Base-by-base conservation (phyloP, 1,140 invertebrate genomes). In the Coelopa frigida region DNA sequence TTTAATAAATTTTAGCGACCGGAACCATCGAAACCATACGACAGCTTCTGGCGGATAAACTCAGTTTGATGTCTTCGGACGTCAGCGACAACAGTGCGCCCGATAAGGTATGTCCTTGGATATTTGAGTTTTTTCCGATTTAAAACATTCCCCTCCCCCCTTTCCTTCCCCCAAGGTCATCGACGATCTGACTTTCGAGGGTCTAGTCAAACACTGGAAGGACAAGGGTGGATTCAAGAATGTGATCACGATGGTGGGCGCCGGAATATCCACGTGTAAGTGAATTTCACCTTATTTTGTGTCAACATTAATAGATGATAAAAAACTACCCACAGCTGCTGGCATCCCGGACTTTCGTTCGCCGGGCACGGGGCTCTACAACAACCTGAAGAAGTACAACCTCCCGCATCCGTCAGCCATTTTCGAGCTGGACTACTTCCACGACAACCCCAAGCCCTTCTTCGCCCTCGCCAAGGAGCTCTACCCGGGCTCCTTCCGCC, bases 311-410 rank as follows among this genome's bases (percentile, higher is more conserved):
- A n/a, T 31, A 46, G n/a, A n/a, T n/a, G n/a, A 21, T n/a, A 17
- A 38, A n/a, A n/a, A 4, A 36, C n/a, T 39, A 48, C 48, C 77
- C 76, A 52, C 69, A 89, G 90, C 90, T 71, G 89, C 91, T 50
- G 93, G 93, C 47, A 96, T 97, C 61, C 94, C 93, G 31, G 93
- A 96, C 70, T 93, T 90, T 72, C 81, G 94, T 14, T 92, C 88
- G 23, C 91, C 91, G 5, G 85, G 84, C 22, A 88, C 84, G 51
- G 94, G 94, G 4, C 71, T 98, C 2, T 98, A 98, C 72, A 79
- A 88, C 62, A 96, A 96, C 70, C 74, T 98, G 24, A 75, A 85
- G 50, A 92, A 95, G 68, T 96, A 94, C 64, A 84, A 93, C 56
- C 74, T 97, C 33, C 89, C 91, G 0, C 80, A 93, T 73, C 92